Evolutionary conservation across 1,140 invertebrate species (phyloP).

Genomic region (Bathynomus jamesi): DNA sequence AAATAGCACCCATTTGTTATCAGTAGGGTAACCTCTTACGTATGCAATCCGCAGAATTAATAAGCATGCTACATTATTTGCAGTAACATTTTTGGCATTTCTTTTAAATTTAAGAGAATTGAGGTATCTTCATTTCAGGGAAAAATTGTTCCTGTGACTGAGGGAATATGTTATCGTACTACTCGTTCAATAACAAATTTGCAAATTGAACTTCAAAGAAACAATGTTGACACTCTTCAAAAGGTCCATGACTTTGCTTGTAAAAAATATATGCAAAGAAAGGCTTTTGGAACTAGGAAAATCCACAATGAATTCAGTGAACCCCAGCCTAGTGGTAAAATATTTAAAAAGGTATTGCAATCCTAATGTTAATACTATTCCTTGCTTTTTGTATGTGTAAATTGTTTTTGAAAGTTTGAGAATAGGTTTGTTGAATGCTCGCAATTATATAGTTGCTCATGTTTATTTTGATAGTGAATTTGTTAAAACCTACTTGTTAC

Average conservation of each 20-base stretch:
- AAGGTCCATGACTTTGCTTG: constrained; percentile 61
- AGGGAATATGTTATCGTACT: constrained; percentile 27
- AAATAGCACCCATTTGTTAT: too few relatives aligned
- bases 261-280: constrained; percentile 59
- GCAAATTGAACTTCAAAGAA: constrained; percentile 23
- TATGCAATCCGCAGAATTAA: not conserved
- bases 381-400: not conserved
- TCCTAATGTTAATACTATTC: not conserved
- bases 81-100: not conserved
- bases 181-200: constrained; percentile 11
- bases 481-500: not conserved
- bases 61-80: not conserved
- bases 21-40: too few relatives aligned
- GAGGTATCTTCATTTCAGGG: constrained; percentile 8
- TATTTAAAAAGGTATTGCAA: constrained; percentile 76
- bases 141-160: not conserved
- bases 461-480: not conserved
- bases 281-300: constrained; percentile 81
- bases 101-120: too few relatives aligned
- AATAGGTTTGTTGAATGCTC: not conserved
- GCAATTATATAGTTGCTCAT: not conserved
- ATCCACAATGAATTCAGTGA: constrained; percentile 91
- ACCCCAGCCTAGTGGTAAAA: constrained; percentile 79
- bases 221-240: constrained; percentile 29
- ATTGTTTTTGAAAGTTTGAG: not conserved